Conservation (phyloP, 1,140 invertebrate species). For the Holotrichia oblita region DNA sequence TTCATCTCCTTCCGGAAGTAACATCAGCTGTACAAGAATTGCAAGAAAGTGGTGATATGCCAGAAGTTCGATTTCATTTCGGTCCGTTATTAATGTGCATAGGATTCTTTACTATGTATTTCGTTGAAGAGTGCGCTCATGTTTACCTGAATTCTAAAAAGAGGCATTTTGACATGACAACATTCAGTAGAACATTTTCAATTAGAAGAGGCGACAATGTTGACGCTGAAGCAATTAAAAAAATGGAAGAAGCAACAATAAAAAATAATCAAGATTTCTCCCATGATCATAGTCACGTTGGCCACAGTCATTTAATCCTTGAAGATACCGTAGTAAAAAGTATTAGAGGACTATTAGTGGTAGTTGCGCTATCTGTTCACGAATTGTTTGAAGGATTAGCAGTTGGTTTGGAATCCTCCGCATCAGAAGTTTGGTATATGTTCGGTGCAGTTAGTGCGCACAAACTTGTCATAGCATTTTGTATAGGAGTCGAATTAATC, state of each 20-base stretch:
- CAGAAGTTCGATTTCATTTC: slow-evolving; percentile 70
- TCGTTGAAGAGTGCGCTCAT: slow-evolving; percentile 85
- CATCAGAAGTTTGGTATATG: slow-evolving; percentile 73
- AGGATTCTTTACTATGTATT: slow-evolving; percentile 87
- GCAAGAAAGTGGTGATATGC: slow-evolving; percentile 62
- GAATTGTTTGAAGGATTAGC: slow-evolving; percentile 92
- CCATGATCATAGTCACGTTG: slow-evolving; percentile 46
- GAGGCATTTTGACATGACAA: slow-evolving; percentile 49
- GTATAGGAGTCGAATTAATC: slow-evolving; percentile 65
- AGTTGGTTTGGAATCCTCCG: slow-evolving; percentile 80
- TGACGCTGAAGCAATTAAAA: slow-evolving; percentile 55
- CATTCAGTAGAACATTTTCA: slow-evolving; percentile 52
- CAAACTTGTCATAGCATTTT: slow-evolving; percentile 69
- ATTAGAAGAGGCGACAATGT: slow-evolving; percentile 52
- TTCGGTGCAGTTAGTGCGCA: slow-evolving; percentile 66
- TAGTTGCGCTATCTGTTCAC: slow-evolving; percentile 89
- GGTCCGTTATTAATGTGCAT: slow-evolving; percentile 76
- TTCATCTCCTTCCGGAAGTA: slow-evolving; percentile 91
- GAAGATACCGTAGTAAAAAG: slow-evolving; percentile 72
- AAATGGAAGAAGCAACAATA: slow-evolving; percentile 43
- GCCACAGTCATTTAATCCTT: slow-evolving; percentile 56
- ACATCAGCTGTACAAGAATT: slow-evolving; percentile 72
- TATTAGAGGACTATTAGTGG: slow-evolving; percentile 79
- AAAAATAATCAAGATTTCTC: slow-evolving; percentile 43
- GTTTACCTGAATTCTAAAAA: slow-evolving; percentile 68